phyloP scores from a whole-genome alignment of 1,140 invertebrate genomes.

The Chymomyza costata region DNA sequence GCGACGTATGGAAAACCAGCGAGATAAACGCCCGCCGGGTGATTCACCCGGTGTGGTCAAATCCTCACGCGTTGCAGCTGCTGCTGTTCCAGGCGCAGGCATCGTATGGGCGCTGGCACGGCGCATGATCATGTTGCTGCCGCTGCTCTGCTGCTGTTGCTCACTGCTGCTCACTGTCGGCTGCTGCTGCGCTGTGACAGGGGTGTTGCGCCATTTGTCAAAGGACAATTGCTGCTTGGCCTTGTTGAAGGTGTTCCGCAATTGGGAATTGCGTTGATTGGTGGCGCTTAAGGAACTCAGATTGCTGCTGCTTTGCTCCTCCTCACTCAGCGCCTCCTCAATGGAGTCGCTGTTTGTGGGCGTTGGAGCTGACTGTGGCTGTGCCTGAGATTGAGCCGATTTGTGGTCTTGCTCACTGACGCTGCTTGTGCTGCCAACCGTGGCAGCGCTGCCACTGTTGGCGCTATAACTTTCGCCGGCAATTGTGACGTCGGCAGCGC shows the following conservation, averaged over 20 bases:
- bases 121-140: constrained; percentile 61
- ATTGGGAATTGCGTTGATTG: constrained; percentile 73
- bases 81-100: constrained; percentile 69
- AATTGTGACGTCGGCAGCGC: constrained; percentile 54
- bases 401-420: constrained; percentile 53
- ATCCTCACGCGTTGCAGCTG: constrained; percentile 52
- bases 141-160: constrained; percentile 45
- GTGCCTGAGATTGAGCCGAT: constrained; percentile 32
- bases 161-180: constrained; percentile 47
- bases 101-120: constrained; percentile 69
- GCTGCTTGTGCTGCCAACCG: constrained; percentile 40
- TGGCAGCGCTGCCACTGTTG: constrained; percentile 70
- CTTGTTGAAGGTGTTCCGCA: constrained; percentile 73
- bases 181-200: constrained; percentile 66
- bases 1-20: constrained; percentile 90
- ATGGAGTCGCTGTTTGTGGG: constrained; percentile 31
- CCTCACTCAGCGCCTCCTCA: constrained; percentile 53
- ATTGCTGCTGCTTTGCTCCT: constrained; percentile 64
- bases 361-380: constrained; percentile 12
- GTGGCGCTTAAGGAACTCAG: constrained; percentile 66
- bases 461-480: constrained; percentile 72
- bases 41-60: constrained; percentile 78
- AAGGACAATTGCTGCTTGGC: constrained; percentile 75
- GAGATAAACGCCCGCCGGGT: constrained; percentile 82
- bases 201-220: constrained; percentile 75